Evolutionary conservation across 2,888 invertebrate species (phyloP).

Genomic region (Sarcophaga variegata): DNA sequence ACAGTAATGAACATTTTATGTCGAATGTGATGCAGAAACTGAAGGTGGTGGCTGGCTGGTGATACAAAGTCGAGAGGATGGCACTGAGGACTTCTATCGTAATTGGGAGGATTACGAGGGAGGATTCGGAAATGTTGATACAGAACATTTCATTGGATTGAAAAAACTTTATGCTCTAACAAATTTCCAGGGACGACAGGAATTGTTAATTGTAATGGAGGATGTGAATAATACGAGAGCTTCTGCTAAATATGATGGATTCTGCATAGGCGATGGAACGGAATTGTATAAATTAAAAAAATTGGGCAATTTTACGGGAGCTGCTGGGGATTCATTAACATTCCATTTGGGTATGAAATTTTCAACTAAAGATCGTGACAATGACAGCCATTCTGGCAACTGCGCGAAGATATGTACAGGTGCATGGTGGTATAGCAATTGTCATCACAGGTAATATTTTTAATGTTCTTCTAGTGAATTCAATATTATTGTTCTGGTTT

Average conservation of each 20-base stretch:
- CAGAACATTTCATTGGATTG: constrained; percentile 46
- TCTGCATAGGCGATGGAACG: constrained; percentile 1
- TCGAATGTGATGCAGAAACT: no score
- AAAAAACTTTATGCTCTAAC: constrained; percentile 46
- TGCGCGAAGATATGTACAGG: not conserved
- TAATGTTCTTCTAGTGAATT: no score
- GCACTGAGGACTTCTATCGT: constrained; percentile 22
- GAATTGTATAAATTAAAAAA: not conserved
- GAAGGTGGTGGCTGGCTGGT: no score
- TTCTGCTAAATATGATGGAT: constrained; percentile 20
- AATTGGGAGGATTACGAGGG: constrained; percentile 34
- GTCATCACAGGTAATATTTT: constrained; percentile 3
- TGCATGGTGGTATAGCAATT: constrained; percentile 20
- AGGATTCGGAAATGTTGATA: constrained; percentile 39
- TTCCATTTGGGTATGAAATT: constrained; percentile 23
- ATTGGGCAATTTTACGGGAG: constrained; percentile 21
- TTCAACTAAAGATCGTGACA: constrained; percentile 5
- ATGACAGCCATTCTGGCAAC: not conserved
- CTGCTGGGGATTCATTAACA: constrained; percentile 25
- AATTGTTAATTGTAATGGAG: constrained; percentile 30
- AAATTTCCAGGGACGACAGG: constrained; percentile 38
- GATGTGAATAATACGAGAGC: not conserved
- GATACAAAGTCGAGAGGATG: no score
- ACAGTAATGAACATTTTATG: no score
- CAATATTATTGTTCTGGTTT: no score